phyloP scores from a whole-genome alignment of 2,888 invertebrate genomes.

The Drosophila dives region DNA sequence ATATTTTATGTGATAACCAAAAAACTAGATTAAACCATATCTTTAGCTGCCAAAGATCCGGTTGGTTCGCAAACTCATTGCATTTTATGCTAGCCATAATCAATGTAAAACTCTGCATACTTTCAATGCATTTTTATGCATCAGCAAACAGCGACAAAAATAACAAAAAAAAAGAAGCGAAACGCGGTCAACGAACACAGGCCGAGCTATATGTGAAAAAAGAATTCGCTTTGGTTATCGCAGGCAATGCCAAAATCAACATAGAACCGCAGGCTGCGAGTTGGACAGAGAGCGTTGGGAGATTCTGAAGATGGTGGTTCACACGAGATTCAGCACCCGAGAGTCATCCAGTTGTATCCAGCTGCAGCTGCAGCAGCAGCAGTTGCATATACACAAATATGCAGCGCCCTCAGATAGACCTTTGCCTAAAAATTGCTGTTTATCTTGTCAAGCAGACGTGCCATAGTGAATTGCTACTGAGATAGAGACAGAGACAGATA shows the following conservation, averaged over 20 bases:
- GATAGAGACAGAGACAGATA: constrained; percentile 12
- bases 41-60: constrained; percentile 40
- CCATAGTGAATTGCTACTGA: not conserved
- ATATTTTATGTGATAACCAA: constrained; percentile 2
- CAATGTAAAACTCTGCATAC: constrained; percentile 63
- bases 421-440: constrained; percentile 76
- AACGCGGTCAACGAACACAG: constrained; percentile 75
- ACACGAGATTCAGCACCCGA: constrained; percentile 9
- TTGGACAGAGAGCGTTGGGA: constrained; percentile 1
- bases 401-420: constrained; percentile 49
- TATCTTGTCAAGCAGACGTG: constrained; percentile 63
- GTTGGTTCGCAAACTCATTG: constrained; percentile 59
- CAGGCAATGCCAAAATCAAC: constrained; percentile 34
- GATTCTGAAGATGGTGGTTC: constrained; percentile 18
- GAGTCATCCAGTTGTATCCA: constrained; percentile 12
- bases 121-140: constrained; percentile 64
- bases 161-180: constrained; percentile 10
- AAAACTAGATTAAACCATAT: constrained; percentile 40
- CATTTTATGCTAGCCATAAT: constrained; percentile 68
- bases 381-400: constrained; percentile 11
- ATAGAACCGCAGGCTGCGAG: constrained; percentile 3
- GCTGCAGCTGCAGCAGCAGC: not conserved
- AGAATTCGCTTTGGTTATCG: constrained; percentile 55
- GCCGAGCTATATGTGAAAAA: constrained; percentile 20
- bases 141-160: constrained; percentile 22